A percentile compares a stretch with the other conserved stretches of the same genome.
Conservation (phyloP, 35 echinoderm and acorn worm species). For the Antedon bifida region DNA sequence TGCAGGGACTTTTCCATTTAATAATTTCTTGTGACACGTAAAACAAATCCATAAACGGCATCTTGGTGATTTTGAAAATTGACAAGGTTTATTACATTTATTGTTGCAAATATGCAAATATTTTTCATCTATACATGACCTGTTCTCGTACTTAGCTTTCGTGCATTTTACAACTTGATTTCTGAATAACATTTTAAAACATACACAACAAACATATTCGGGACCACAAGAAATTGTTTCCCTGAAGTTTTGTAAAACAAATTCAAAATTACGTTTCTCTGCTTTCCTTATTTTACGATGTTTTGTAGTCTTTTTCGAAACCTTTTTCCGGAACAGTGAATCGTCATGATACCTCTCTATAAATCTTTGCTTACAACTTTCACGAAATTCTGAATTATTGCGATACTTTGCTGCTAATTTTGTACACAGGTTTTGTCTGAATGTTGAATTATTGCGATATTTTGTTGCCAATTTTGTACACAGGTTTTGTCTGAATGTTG, state of each 20-base stretch:
- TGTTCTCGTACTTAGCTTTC: conserved; percentile 13
- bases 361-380: background rate
- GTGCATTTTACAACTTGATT: conserved; percentile 26
- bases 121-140: conserved; percentile 9
- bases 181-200: conserved; percentile 20
- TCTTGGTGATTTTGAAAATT: conserved; percentile 20
- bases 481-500: too few species aligned
- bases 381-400: background rate
- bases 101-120: conserved; percentile 20
- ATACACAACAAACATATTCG: conserved; percentile 35
- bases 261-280: background rate
- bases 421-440: too few species aligned
- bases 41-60: conserved; percentile 17
- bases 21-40: conserved; percentile 25
- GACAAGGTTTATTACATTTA: background rate
- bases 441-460: too few species aligned
- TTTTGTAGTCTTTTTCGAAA: background rate
- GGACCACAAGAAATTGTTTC: conserved; percentile 23
- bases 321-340: background rate
- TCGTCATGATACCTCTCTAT: background rate
- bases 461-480: too few species aligned
- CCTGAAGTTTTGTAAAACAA: conserved; percentile 6
- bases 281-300: background rate
- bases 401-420: background rate
- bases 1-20: background rate